phyloP scores from a whole-genome alignment of 2,113 vertebrate genomes.

The Jacana jacana region DNA sequence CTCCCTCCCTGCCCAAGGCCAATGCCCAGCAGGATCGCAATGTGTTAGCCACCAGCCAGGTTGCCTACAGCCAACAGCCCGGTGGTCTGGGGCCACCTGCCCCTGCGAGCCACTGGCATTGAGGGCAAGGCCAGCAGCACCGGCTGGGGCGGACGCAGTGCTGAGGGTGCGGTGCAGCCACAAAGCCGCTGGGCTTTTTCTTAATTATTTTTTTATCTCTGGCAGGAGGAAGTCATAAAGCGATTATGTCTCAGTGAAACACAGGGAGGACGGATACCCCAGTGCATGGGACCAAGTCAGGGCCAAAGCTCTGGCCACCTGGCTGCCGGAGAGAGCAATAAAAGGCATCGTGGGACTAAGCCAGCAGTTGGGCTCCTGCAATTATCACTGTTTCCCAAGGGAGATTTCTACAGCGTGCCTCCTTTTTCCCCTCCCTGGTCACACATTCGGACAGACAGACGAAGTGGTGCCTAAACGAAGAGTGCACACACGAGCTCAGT shows the following conservation, averaged over 20 bases:
- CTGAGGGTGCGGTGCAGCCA: background rate
- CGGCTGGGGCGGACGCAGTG: fast-evolving
- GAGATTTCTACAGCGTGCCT: background rate
- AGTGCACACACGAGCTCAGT: fast-evolving
- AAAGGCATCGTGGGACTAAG: background rate
- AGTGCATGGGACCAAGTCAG: background rate
- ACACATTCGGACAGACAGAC: background rate
- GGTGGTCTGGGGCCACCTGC: fast-evolving
- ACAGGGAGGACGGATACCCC: background rate
- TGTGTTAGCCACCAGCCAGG: fast-evolving
- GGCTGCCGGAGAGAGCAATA: background rate
- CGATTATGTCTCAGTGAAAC: background rate
- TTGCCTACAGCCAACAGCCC: background rate
- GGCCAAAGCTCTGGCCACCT: background rate
- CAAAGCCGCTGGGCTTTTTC: background rate
- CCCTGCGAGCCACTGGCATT: background rate
- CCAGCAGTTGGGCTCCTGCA: background rate
- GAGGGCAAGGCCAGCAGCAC: background rate
- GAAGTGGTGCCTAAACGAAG: background rate
- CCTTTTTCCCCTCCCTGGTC: background rate
- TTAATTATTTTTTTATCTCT: conserved; percentile 7
- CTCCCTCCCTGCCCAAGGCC: fast-evolving
- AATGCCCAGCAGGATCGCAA: fast-evolving
- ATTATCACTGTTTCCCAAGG: background rate
- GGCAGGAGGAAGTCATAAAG: background rate